phyloP scores from a whole-genome alignment of 1,140 invertebrate genomes.

The Rhopalosiphum padi region DNA sequence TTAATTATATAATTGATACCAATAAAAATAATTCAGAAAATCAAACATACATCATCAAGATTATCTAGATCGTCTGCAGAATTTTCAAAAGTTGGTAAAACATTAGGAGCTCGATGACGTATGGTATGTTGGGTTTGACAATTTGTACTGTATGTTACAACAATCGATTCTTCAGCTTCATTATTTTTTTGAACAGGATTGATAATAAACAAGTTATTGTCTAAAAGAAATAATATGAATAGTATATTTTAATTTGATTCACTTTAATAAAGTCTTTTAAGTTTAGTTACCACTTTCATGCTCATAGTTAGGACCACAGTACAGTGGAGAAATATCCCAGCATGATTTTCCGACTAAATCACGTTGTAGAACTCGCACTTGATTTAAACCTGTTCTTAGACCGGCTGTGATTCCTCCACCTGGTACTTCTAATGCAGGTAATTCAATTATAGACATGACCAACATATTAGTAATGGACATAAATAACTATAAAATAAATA shows the following conservation, averaged over 20 bases:
- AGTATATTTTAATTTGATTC: not conserved
- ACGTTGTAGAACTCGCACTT: conserved; percentile 82
- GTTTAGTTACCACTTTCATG: not conserved
- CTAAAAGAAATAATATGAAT: conserved; percentile 17
- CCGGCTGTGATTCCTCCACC: conserved; percentile 84
- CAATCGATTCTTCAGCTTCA: conserved; percentile 58
- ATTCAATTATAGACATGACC: conserved; percentile 89
- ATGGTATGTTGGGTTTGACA: conserved; percentile 71
- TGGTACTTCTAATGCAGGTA: conserved; percentile 84
- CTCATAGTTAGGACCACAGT: conserved; percentile 70
- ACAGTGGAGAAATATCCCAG: conserved; percentile 93
- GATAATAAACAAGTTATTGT: not conserved
- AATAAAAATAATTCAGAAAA: not conserved
- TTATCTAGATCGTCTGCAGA: conserved; percentile 90
- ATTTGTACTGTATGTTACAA: conserved; percentile 59
- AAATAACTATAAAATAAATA: conserved; percentile 37
- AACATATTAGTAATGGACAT: conserved; percentile 74
- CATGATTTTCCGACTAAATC: conserved; percentile 96
- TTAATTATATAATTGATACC: conserved; percentile 14
- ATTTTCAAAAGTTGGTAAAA: conserved; percentile 82
- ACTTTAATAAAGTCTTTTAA: conserved; percentile 38
- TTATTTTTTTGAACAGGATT: not conserved
- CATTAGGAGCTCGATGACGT: conserved; percentile 73
- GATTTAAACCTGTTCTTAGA: conserved; percentile 66
- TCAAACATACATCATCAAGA: conserved; percentile 80